A percentile compares a stretch with the other conserved stretches of the same genome.
Evolutionary conservation across 2,113 vertebrate genomes (phyloP).

Genomic region (Nyctereutes procyonoides): DNA sequence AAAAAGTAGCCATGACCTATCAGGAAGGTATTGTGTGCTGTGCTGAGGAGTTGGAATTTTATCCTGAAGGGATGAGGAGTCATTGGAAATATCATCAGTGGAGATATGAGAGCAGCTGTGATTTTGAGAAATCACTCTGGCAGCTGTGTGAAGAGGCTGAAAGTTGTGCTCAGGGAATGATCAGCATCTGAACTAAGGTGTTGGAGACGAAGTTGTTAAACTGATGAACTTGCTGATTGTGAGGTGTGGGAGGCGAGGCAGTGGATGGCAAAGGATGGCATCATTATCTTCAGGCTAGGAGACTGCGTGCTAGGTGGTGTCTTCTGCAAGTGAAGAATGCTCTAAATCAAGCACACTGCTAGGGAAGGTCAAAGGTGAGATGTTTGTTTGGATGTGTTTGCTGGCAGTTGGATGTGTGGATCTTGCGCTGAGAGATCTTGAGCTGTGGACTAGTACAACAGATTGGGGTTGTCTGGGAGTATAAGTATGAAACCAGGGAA

Average conservation of each 20-base stretch:
- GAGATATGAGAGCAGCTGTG: background rate
- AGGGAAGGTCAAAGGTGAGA: background rate
- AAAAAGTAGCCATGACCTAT: background rate
- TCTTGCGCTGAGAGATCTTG: background rate
- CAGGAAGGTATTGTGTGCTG: background rate
- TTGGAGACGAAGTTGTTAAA: background rate
- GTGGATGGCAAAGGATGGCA: background rate
- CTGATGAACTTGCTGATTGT: background rate
- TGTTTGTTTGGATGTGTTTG: background rate
- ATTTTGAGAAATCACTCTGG: background rate
- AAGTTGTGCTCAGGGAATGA: background rate
- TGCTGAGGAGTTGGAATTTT: background rate
- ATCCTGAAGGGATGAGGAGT: background rate
- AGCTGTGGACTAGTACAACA: background rate
- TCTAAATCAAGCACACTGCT: background rate
- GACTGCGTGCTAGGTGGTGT: background rate
- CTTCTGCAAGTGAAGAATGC: background rate
- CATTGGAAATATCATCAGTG: background rate
- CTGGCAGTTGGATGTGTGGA: background rate
- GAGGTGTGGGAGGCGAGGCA: background rate
- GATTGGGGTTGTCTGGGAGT: background rate
- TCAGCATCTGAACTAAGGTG: background rate
- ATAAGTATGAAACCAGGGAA: background rate
- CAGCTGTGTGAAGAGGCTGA: background rate
- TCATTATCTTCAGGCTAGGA: background rate